Evolutionary conservation across 2,888 invertebrate species (phyloP).

Genomic region (Andrena chrysosceles): DNA sequence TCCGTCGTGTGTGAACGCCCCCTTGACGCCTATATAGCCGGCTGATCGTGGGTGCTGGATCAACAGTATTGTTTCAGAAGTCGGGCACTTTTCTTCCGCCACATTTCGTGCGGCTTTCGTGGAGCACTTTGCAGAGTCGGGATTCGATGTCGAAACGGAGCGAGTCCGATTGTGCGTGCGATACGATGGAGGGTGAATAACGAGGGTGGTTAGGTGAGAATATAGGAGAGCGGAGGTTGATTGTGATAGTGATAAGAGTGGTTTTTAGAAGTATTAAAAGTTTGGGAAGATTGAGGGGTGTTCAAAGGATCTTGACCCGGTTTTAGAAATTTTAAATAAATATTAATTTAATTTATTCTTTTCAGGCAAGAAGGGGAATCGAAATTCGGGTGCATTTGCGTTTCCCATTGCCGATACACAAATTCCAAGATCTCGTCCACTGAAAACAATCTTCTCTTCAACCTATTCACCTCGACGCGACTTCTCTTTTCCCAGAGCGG

Average conservation of each 20-base stretch:
- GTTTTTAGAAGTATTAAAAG: background rate
- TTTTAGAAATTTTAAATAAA: too few species aligned
- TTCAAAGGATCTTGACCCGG: background rate
- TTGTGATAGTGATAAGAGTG: background rate
- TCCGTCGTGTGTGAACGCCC: constrained; percentile 80
- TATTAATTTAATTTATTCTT: too few species aligned
- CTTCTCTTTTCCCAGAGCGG: constrained; percentile 4
- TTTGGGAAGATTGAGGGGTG: background rate
- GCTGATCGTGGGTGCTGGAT: constrained; percentile 67
- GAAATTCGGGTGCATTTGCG: background rate
- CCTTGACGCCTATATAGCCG: constrained; percentile 80
- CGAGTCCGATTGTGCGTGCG: background rate
- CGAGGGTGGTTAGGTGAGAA: constrained; percentile 10
- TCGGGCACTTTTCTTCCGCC: constrained; percentile 36
- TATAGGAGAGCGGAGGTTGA: background rate
- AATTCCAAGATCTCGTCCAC: background rate
- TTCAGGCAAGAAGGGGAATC: background rate
- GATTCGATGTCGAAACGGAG: background rate
- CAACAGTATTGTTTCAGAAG: constrained; percentile 77
- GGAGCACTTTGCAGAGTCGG: background rate
- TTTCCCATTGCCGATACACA: background rate
- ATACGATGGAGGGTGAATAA: background rate
- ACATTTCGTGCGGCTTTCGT: background rate
- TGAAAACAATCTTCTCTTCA: background rate
- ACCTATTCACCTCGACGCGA: background rate